phyloP scores from a whole-genome alignment of 2,113 vertebrate genomes.

The Panthera tigris region DNA sequence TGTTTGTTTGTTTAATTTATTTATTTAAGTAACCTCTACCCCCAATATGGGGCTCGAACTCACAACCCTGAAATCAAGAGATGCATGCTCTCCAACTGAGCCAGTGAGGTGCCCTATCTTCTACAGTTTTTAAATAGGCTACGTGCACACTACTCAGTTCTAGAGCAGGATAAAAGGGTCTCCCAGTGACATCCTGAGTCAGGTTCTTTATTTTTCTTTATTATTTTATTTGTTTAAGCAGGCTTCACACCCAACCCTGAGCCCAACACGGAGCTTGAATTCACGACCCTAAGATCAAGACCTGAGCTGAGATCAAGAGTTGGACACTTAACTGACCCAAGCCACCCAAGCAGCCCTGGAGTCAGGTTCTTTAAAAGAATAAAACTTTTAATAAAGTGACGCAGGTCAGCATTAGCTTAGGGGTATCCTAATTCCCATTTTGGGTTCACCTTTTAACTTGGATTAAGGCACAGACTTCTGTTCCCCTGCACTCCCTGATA shows the following conservation, averaged over 20 bases:
- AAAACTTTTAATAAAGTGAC: neutral
- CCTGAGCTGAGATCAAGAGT: too few relatives aligned
- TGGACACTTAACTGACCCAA: too few relatives aligned
- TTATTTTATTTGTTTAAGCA: too few relatives aligned
- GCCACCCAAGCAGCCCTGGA: too few relatives aligned
- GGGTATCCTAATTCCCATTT: neutral
- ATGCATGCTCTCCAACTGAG: too few relatives aligned
- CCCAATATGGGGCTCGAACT: too few relatives aligned
- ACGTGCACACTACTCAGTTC: neutral
- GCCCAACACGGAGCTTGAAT: too few relatives aligned
- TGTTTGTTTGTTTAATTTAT: too few relatives aligned
- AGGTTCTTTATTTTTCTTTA: neutral
- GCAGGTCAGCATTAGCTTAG: neutral
- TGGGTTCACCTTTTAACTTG: neutral
- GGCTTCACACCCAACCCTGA: too few relatives aligned
- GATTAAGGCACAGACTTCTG: neutral
- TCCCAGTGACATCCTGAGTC: neutral
- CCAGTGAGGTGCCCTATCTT: neutral
- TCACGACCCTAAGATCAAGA: too few relatives aligned
- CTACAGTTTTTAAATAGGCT: conserved; percentile 8
- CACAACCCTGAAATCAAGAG: too few relatives aligned
- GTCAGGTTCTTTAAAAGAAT: neutral
- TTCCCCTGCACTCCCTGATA: neutral
- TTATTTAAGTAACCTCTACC: too few relatives aligned
- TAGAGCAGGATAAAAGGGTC: neutral